Evolutionary conservation across 1,140 invertebrate genomes (phyloP).

Genomic region (Drosophila prosaltans): DNA sequence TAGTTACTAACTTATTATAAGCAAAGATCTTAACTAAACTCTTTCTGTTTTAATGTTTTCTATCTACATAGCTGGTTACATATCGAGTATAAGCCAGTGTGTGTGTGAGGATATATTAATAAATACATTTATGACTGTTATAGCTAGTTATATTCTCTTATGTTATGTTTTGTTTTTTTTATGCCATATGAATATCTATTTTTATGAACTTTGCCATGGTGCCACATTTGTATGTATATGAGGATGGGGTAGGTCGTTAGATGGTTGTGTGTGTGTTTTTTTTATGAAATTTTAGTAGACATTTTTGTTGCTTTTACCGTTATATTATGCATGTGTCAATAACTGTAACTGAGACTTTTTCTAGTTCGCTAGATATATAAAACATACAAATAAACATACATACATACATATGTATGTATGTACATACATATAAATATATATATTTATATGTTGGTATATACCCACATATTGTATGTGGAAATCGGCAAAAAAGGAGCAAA

Average conservation of each 20-base stretch:
- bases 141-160: not conserved
- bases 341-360: slow-evolving; percentile 55
- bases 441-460: slow-evolving; percentile 2
- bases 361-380: slow-evolving; percentile 23
- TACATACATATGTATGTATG: slow-evolving; percentile 14
- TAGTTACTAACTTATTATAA: no score
- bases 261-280: not conserved
- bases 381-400: slow-evolving; percentile 12
- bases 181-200: slow-evolving; percentile 1
- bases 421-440: slow-evolving; percentile 10
- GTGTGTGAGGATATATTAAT: not conserved
- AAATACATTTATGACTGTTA: slow-evolving; percentile 8
- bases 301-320: slow-evolving; percentile 2
- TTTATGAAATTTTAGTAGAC: not conserved
- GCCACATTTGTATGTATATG: not conserved
- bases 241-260: not conserved
- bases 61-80: no score
- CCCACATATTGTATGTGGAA: slow-evolving; percentile 10
- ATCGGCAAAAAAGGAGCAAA: slow-evolving; percentile 26
- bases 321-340: slow-evolving; percentile 55
- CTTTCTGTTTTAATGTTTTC: no score
- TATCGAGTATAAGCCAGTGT: no score
- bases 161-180: not conserved
- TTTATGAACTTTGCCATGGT: slow-evolving; percentile 6
- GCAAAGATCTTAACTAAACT: no score